Conservation (phyloP, 23 tunicate species). For the Phallusia fumigata region DNA sequence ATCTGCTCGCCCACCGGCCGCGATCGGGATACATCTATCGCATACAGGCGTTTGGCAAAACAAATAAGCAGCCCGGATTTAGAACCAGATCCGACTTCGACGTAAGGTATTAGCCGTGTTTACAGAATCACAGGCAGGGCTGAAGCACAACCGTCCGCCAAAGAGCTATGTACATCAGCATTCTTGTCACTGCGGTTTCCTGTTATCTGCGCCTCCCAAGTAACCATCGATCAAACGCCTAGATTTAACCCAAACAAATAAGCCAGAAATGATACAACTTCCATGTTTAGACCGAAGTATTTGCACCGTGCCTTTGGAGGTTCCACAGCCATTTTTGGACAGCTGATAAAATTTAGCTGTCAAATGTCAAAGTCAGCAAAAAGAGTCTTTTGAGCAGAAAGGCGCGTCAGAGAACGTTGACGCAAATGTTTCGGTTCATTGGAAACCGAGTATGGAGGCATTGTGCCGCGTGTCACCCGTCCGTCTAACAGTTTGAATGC, state of each 20-base stretch:
- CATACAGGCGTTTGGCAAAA: not conserved
- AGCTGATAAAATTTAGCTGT: not conserved
- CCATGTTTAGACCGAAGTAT: not conserved
- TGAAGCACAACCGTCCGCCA: not conserved
- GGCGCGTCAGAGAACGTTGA: not conserved
- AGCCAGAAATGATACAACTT: not conserved
- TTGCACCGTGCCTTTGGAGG: not conserved
- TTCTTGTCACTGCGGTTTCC: slow-evolving; percentile 14
- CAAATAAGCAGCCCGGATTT: slow-evolving; percentile 22
- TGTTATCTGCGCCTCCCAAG: not conserved
- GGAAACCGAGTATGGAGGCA: slow-evolving; percentile 4
- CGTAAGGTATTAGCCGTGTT: slow-evolving; percentile 1
- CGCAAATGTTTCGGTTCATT: slow-evolving; percentile 9
- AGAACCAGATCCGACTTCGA: slow-evolving; percentile 14
- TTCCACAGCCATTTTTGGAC: not conserved
- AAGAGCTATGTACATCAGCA: not conserved
- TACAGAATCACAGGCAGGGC: slow-evolving; percentile 7
- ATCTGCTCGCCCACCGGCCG: slow-evolving; percentile 18
- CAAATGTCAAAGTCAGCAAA: not conserved
- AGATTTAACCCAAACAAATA: not conserved
- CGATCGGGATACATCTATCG: slow-evolving; percentile 10
- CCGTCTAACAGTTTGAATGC: not conserved
- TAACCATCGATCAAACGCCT: not conserved
- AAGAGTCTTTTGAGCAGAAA: not conserved
- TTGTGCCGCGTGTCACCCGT: slow-evolving; percentile 5